Percentiles rank a stretch among this genome's conserved stretches.
These are phyloP conservation scores for Sterrhoptilus dennistouni DNA, from an alignment of 2,113 vertebrate genomes.

Conservation along the genomic window DNA sequence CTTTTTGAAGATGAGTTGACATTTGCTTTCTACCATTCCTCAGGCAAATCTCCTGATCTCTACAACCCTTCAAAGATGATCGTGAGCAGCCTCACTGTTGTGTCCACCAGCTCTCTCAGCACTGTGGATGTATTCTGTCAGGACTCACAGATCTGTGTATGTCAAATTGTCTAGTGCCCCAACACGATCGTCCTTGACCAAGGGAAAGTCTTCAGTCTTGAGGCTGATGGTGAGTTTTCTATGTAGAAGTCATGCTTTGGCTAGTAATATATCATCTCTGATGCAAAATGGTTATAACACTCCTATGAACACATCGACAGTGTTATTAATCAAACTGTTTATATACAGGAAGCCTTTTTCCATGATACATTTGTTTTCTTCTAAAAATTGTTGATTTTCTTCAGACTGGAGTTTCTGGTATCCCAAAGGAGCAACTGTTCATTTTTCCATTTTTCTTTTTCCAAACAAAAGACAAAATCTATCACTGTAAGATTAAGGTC, in stretches of 20 bases:
- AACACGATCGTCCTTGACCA: rapidly evolving
- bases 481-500: not conserved
- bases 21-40: not conserved
- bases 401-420: not conserved
- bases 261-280: not conserved
- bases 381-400: not conserved
- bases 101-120: not conserved
- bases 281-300: not conserved
- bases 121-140: not conserved
- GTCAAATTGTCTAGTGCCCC: not conserved
- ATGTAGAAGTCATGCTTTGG: not conserved
- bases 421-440: not conserved
- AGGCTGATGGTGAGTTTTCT: not conserved
- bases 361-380: not conserved
- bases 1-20: not conserved
- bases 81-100: rapidly evolving
- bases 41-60: not conserved
- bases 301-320: not conserved
- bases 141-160: too few relatives aligned
- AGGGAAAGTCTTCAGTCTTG: not conserved
- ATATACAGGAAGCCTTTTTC: not conserved
- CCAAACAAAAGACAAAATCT: not conserved
- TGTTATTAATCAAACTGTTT: not conserved
- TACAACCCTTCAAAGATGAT: not conserved
- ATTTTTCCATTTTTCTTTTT: not conserved